Base-by-base conservation (phyloP, 1,140 invertebrate species). In the Drosophila busckii region DNA sequence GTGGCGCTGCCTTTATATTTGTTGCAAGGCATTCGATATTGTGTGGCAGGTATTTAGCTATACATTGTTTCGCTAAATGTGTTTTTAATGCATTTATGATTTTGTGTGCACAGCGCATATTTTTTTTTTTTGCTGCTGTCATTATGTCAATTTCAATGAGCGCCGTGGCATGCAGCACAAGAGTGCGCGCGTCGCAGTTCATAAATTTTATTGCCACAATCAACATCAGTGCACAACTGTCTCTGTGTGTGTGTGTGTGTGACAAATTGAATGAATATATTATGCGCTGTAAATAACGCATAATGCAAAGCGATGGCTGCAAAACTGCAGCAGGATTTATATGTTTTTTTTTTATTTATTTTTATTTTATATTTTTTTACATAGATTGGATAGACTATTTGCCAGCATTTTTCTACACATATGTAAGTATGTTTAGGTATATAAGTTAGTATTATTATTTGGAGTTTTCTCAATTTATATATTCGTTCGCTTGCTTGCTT, bases 1-100 rank as follows among this genome's bases (percentile, higher is more conserved):
- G n/a, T n/a, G n/a, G n/a, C 19, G 19, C 22, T 23, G 44, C 53
- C 63, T 75, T 73, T 58, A 5, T 34, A 52, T 45, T 41, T 34
- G 32, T 46, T 58, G 17, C 5, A 2, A 23, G 52, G 16, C 63
- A 63, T 62, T 66, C 62, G 25, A 29, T 37, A 53, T 54, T 50
- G 29, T 49, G 32, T 35, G 32, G 40, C 40, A 15, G 19, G 10
- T 8, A 16, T 10, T 10, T 10, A 4, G n/a, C n/a, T n/a, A n/a
- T n/a, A n/a, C n/a, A n/a, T n/a, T n/a, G n/a, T 45, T 56, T 25
- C 68, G 61, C 41, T 46, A 42, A 73, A 68, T 80, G 70, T 66
- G 70, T 63, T 67, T 62, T 82, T 82, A 60, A 82, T 82, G 71
- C 60, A 35, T 69, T 73, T 56, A 61, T 67, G 50, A 71, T 71